Evolutionary conservation across 2,797 vertebrate species (phyloP), one percentile per base, ranked within the genome.

Genomic region (Limnodromus scolopaceus): DNA sequence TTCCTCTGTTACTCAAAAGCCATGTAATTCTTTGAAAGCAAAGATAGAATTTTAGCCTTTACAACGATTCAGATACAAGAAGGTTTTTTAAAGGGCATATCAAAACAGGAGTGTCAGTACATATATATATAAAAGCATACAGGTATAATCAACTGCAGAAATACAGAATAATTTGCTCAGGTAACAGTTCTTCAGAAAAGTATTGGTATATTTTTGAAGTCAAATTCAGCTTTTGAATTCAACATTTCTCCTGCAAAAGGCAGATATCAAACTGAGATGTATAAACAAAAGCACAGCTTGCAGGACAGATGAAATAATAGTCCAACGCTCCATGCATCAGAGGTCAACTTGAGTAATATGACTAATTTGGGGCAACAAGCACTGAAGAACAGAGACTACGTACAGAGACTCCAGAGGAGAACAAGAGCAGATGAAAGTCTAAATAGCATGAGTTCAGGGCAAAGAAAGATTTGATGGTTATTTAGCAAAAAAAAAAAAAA

Each of bases 281-380:
- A 82, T 36, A 87, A 96, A 91, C 81, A 97, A 83, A 92, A 89
- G 86, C 93, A 76, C 78, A 95, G 87, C 70, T 95, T 93, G 92
- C 54, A 84, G 89, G 77, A 92, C 81, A 89, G 89, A 84, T 89
- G 87, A 94, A 97, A 87, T 79, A 91, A 84, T 75, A 79, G 58
- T 82, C 70, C 81, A 65, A 14, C 79, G 74, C 86, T 81, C 86
- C 63, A 65, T 10, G 63, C 63, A 93, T 54, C 84, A 92, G 43
- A 93, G 25, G 46, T 80, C 95, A 64, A 13, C 71, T 63, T 63
- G n/a, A 87, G 45, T 49, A 75, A 87, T 8, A 49, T 17, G 1
- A 92, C 23, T 79, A 54, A 75, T 57, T 45, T 69, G 63, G 63
- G 81, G 30, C 74, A 92, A 23, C 61, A 82, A 94, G 77, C 55